Conservation (phyloP, 2,888 invertebrate genomes). For the Luperina testacea region DNA sequence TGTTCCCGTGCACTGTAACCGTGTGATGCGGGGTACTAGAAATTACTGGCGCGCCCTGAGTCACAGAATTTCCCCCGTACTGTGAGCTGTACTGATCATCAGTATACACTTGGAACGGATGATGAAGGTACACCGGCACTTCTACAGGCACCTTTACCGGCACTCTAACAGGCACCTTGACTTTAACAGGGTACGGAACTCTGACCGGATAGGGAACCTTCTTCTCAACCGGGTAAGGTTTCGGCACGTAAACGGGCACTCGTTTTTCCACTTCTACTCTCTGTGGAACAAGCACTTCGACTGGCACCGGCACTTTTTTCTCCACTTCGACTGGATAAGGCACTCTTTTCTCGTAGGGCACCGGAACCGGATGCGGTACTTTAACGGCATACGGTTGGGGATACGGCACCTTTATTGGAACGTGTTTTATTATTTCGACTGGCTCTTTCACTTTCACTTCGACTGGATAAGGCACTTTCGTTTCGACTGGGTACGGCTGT, state of each 20-base stretch:
- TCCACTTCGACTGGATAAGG: constrained; percentile 87
- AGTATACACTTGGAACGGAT: constrained; percentile 73
- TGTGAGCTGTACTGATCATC: constrained; percentile 61
- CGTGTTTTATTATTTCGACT: constrained; percentile 84
- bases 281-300: constrained; percentile 78
- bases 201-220: constrained; percentile 84
- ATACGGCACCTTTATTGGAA: constrained; percentile 82
- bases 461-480: constrained; percentile 89
- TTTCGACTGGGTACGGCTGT: constrained; percentile 88
- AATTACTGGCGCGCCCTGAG: constrained; percentile 32
- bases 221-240: constrained; percentile 81
- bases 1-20: constrained; percentile 79
- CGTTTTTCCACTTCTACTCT: constrained; percentile 74
- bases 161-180: constrained; percentile 76
- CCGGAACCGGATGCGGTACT: constrained; percentile 88
- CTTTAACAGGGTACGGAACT: constrained; percentile 83
- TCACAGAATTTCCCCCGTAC: constrained; percentile 39
- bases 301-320: constrained; percentile 84
- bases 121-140: constrained; percentile 80
- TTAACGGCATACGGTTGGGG: constrained; percentile 89
- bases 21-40: constrained; percentile 69
- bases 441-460: constrained; percentile 86
- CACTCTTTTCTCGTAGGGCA: constrained; percentile 84
- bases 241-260: constrained; percentile 76
- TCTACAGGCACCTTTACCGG: constrained; percentile 78